Conservation (phyloP, 2,113 vertebrate species). For the human region DNA sequence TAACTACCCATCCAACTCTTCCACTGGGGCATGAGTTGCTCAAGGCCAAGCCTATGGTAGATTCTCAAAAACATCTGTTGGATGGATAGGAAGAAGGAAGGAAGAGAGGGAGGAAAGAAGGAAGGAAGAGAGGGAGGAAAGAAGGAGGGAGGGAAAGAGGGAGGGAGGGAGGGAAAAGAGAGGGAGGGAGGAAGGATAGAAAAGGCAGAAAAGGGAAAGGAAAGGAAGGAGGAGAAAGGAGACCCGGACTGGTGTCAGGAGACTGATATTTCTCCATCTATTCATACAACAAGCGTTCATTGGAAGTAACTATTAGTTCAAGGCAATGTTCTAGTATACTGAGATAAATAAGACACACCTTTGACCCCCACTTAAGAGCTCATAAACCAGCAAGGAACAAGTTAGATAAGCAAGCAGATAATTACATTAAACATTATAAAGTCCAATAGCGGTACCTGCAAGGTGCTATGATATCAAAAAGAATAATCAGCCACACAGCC, state of each 20-base stretch:
- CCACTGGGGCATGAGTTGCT: background rate
- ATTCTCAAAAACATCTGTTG: background rate
- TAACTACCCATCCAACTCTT: background rate
- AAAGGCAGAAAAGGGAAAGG: background rate
- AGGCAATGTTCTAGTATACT: background rate
- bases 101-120: too few species aligned
- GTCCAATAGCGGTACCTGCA: too few species aligned
- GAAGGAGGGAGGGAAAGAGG: background rate
- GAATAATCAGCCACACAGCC: background rate
- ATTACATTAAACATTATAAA: background rate
- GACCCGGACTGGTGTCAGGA: background rate
- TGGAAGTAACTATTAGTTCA: background rate
- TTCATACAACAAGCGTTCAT: background rate
- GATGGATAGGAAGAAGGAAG: background rate
- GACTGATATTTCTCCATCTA: background rate
- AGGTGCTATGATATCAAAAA: background rate
- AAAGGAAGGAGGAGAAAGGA: background rate
- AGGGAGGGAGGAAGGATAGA: background rate
- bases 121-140: background rate
- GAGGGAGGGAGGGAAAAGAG: background rate
- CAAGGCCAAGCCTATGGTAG: background rate
- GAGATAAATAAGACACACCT: background rate
- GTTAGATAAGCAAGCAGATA: background rate
- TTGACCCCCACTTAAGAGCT: background rate
- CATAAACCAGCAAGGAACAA: background rate